Evolutionary conservation across 2,113 vertebrate species (phyloP).

Genomic region (Pyrgilauda ruficollis): DNA sequence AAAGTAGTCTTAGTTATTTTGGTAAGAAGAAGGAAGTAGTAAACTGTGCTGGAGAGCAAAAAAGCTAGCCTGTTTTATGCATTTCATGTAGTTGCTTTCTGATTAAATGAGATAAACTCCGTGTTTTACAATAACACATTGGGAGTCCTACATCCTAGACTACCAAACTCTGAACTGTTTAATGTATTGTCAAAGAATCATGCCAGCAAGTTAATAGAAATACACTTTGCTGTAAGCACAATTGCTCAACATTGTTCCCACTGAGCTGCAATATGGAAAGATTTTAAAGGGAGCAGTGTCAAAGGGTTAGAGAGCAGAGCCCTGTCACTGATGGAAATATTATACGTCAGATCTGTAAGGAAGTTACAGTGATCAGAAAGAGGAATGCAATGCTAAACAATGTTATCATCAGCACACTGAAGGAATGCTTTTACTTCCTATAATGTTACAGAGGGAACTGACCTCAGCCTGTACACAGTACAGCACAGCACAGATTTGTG

Average conservation of each 20-base stretch:
- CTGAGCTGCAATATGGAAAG: background rate
- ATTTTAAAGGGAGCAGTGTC: background rate
- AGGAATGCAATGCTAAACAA: conserved; percentile 44
- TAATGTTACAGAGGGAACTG: background rate
- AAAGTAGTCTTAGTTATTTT: background rate
- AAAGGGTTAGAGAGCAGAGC: background rate
- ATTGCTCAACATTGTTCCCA: background rate
- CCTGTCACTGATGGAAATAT: background rate
- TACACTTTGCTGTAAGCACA: background rate
- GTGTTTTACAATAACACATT: background rate
- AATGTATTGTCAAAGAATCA: background rate
- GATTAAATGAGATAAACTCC: background rate
- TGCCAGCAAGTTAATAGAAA: background rate
- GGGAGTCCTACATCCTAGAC: background rate
- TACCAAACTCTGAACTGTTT: background rate
- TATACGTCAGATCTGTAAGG: background rate
- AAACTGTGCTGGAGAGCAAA: background rate
- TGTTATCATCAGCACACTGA: background rate
- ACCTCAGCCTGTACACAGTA: conserved; percentile 12
- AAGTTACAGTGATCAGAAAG: conserved; percentile 4
- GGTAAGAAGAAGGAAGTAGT: background rate
- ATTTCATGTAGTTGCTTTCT: background rate
- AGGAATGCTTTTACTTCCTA: conserved; percentile 47
- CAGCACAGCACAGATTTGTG: conserved; percentile 21
- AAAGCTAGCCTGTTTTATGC: background rate